Percentiles rank a stretch among this genome's conserved stretches.
Evolutionary conservation across 2,888 invertebrate genomes (phyloP).

Genomic region (Venustoraphidia nigricollis): DNA sequence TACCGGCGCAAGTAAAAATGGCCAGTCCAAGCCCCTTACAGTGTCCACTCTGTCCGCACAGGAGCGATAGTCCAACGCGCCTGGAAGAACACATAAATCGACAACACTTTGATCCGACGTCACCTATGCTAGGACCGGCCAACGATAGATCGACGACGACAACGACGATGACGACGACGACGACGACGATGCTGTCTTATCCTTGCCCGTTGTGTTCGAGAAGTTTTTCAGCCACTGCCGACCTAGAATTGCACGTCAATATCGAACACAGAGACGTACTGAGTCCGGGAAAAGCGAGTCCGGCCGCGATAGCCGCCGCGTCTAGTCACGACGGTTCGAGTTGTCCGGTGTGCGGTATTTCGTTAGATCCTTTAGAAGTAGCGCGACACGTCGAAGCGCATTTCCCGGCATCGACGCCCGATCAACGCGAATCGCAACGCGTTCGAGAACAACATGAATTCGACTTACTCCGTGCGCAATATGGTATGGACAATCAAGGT

Average conservation of each 20-base stretch:
- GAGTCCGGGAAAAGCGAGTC: constrained; percentile 39
- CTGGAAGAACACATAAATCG: constrained; percentile 74
- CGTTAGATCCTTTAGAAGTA: constrained; percentile 41
- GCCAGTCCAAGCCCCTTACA: constrained; percentile 23
- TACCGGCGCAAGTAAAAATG: constrained; percentile 7
- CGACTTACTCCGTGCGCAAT: constrained; percentile 64
- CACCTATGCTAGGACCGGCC: constrained; percentile 40
- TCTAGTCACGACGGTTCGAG: constrained; percentile 10
- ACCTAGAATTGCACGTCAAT: constrained; percentile 73
- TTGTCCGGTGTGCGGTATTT: constrained; percentile 31
- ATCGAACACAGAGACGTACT: constrained; percentile 70
- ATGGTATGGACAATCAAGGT: constrained; percentile 80
- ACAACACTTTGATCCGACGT: constrained; percentile 67
- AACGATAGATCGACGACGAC: constrained; percentile 22
- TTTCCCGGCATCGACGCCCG: constrained; percentile 41
- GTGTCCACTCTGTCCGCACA: constrained; percentile 66
- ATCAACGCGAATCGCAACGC: constrained; percentile 49
- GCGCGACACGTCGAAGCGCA: constrained; percentile 80
- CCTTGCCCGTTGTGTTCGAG: constrained; percentile 68
- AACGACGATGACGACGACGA: constrained; percentile 24
- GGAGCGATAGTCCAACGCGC: constrained; percentile 53
- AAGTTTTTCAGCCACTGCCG: constrained; percentile 55
- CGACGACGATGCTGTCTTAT: constrained; percentile 32
- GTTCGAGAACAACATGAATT: constrained; percentile 67
- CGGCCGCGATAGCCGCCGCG: constrained; percentile 9